phyloP scores from a whole-genome alignment of 2,797 vertebrate species.

The Glossophaga mutica region DNA sequence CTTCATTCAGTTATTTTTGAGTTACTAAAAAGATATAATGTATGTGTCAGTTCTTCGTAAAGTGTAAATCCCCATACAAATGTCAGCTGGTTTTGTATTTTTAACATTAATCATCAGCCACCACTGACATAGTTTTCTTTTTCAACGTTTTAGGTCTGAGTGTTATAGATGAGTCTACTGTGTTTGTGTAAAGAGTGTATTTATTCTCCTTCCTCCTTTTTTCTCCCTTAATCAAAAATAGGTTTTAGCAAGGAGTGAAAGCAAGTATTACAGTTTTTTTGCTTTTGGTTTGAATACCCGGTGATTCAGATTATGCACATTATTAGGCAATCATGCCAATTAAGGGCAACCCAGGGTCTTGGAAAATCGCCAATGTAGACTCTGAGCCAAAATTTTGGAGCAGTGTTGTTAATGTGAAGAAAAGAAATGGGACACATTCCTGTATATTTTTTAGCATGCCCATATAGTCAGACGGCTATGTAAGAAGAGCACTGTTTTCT shows the following conservation, averaged over 20 bases:
- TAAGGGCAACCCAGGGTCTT: slow-evolving; percentile 42
- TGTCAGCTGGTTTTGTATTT: not conserved
- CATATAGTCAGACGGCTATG: slow-evolving; percentile 1
- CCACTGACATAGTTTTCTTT: not conserved
- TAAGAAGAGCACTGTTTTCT: slow-evolving; percentile 42
- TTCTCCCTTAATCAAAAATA: slow-evolving; percentile 51
- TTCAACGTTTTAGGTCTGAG: slow-evolving; percentile 3
- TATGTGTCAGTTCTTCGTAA: not conserved
- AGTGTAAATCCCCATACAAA: not conserved
- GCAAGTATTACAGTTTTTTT: slow-evolving; percentile 25
- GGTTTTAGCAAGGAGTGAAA: slow-evolving; percentile 50
- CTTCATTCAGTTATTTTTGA: not conserved
- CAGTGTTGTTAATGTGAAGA: slow-evolving; percentile 22
- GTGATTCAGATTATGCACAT: slow-evolving; percentile 53
- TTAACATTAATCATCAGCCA: not conserved
- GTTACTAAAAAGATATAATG: not conserved
- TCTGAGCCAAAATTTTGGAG: slow-evolving; percentile 52
- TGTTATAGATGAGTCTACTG: not conserved
- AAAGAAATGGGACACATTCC: slow-evolving; percentile 63
- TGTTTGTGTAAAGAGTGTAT: slow-evolving; percentile 16
- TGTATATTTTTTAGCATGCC: slow-evolving; percentile 47
- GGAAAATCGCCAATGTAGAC: slow-evolving; percentile 29
- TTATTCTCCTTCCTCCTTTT: slow-evolving; percentile 42
- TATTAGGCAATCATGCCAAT: slow-evolving; percentile 68
- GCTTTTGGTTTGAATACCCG: slow-evolving; percentile 59